Percentiles rank a stretch among this genome's conserved stretches.
Conservation (phyloP, 2,888 invertebrate genomes). For the Lapara coniferarum region DNA sequence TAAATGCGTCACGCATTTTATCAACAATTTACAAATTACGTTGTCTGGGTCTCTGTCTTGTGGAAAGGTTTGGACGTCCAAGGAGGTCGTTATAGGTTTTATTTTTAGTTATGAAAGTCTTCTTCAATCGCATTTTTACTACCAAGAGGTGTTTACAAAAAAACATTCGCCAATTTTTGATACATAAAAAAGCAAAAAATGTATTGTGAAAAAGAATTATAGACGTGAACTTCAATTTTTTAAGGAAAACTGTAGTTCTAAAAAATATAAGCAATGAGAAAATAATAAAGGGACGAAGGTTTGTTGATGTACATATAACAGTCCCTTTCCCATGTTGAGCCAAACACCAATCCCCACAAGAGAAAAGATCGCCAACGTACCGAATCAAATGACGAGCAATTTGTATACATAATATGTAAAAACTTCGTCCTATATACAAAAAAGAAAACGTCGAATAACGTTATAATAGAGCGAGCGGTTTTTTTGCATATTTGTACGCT, state of each 20-base stretch:
- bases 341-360: neutral
- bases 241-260: no score
- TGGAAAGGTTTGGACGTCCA: neutral
- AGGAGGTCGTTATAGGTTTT: neutral
- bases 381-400: slow-evolving; percentile 2
- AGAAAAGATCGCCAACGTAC: neutral
- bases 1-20: slow-evolving; percentile 22
- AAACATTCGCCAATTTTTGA: no score
- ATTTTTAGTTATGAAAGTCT: neutral
- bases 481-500: slow-evolving; percentile 29
- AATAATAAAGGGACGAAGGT: no score
- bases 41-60: neutral
- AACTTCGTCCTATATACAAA: slow-evolving; percentile 12
- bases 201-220: no score
- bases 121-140: neutral
- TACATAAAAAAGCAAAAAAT: no score
- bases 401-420: slow-evolving; percentile 15
- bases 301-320: neutral
- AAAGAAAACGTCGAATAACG: neutral
- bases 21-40: slow-evolving; percentile 16
- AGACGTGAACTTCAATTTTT: no score
- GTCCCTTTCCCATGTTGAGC: neutral
- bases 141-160: neutral
- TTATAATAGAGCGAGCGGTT: slow-evolving; percentile 13
- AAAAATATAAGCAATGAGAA: no score